A percentile compares a stretch with the other conserved stretches of the same genome.
Conservation (phyloP, 2,888 invertebrate species). For the Sinopyrophorus schimmeli region DNA sequence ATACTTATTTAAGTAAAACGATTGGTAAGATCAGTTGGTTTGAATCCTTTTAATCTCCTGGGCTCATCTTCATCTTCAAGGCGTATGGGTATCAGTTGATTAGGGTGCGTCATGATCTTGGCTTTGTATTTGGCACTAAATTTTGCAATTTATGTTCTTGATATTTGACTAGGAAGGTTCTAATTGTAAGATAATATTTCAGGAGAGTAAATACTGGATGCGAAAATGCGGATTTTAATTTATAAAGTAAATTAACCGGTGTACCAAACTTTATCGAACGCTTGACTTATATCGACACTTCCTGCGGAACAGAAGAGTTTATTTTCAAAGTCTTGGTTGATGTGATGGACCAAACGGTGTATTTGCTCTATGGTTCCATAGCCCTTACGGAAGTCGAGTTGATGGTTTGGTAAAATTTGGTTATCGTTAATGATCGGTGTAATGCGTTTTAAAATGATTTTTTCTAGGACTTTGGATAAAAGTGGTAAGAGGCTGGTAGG, state of each 20-base stretch:
- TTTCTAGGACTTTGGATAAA: constrained; percentile 12
- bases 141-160: constrained; percentile 4
- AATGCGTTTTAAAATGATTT: constrained; percentile 6
- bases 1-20: constrained; percentile 3
- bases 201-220: constrained; percentile 4
- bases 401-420: background rate
- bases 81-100: constrained; percentile 3
- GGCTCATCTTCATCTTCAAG: constrained; percentile 6
- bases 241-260: constrained; percentile 4
- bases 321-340: constrained; percentile 7
- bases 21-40: constrained; percentile 1
- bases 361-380: constrained; percentile 4
- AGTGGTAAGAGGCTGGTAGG: constrained; percentile 34
- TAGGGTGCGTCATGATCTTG: constrained; percentile 3
- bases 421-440: constrained; percentile 3
- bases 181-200: constrained; percentile 8
- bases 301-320: constrained; percentile 6
- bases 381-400: constrained; percentile 4
- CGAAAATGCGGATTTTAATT: constrained; percentile 4
- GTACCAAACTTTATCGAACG: constrained; percentile 5
- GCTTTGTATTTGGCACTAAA: constrained; percentile 4
- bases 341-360: constrained; percentile 1
- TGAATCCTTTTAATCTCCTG: background rate
- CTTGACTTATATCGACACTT: constrained; percentile 5
- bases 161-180: constrained; percentile 7